phyloP scores from a whole-genome alignment of 2,888 invertebrate species.

The Ochlodes sylvanus region DNA sequence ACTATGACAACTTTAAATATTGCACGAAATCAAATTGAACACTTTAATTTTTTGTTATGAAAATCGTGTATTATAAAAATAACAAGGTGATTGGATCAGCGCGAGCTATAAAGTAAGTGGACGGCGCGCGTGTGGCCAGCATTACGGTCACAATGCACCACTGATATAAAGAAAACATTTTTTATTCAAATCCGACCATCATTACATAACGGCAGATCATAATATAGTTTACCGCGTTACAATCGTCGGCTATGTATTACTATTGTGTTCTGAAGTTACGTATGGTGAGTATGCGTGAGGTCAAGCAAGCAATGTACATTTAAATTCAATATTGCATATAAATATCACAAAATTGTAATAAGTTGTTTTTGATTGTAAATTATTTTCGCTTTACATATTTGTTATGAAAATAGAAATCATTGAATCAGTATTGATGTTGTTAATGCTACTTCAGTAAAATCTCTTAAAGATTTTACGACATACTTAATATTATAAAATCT shows the following conservation, averaged over 20 bases:
- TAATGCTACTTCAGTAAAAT: not conserved
- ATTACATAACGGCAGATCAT: constrained; percentile 70
- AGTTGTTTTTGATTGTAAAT: not conserved
- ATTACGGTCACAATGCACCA: constrained; percentile 78
- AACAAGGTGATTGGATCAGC: constrained; percentile 49
- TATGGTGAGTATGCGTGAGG: constrained; percentile 22
- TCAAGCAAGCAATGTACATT: constrained; percentile 33
- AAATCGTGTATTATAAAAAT: constrained; percentile 64
- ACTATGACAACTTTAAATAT: too few relatives aligned
- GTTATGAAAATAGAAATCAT: not conserved
- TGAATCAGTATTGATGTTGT: not conserved
- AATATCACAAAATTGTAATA: constrained; percentile 14
- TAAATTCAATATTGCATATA: constrained; percentile 24
- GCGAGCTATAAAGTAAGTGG: constrained; percentile 61
- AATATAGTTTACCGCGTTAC: constrained; percentile 52
- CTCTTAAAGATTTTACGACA: constrained; percentile 1
- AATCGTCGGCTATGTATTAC: constrained; percentile 30
- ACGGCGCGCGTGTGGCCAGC: constrained; percentile 80
- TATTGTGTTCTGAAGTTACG: constrained; percentile 28
- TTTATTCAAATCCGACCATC: constrained; percentile 78
- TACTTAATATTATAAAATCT: not conserved
- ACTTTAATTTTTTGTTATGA: not conserved
- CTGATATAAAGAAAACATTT: constrained; percentile 85
- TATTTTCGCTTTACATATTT: not conserved
- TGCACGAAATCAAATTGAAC: too few relatives aligned